Percentiles rank a stretch among this genome's conserved stretches.
These are phyloP conservation scores for Propithecus coquereli DNA, from an alignment of 2,113 vertebrate genomes.

Conservation along the genomic window DNA sequence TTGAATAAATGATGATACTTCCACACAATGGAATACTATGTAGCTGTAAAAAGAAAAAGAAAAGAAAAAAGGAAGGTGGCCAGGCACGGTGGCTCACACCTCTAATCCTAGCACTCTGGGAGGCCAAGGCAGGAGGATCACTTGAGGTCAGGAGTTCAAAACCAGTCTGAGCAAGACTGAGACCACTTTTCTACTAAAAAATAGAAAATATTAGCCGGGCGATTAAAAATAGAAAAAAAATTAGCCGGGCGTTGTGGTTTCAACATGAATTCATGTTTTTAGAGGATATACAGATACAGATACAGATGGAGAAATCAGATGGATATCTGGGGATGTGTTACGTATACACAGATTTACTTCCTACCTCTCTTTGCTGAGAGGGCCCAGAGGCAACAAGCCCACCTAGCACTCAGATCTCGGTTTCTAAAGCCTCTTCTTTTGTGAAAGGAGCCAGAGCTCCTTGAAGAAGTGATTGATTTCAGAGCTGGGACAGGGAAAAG, in stretches of 20 bases:
- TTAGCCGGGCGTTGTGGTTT: neutral
- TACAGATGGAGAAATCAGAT: neutral
- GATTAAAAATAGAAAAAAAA: no score
- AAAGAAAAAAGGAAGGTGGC: neutral
- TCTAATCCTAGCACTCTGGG: no score
- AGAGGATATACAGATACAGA: neutral
- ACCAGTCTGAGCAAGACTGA: no score
- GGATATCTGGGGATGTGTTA: no score
- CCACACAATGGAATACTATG: neutral
- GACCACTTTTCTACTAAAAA: no score
- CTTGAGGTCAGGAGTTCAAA: no score
- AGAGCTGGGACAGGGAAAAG: neutral
- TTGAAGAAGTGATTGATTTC: neutral
- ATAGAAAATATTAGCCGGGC: no score
- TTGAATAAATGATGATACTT: neutral
- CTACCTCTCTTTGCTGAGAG: neutral
- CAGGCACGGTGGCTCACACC: no score
- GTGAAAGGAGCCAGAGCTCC: neutral
- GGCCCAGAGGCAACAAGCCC: neutral
- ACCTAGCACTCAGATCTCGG: neutral
- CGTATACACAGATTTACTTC: neutral
- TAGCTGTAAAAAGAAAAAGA: neutral
- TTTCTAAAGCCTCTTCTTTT: neutral
- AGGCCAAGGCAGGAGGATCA: no score
- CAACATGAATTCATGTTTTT: neutral